These are phyloP conservation scores for Gorsachius goisagi DNA, from an alignment of 2,113 vertebrate genomes.

Conservation along the genomic window DNA sequence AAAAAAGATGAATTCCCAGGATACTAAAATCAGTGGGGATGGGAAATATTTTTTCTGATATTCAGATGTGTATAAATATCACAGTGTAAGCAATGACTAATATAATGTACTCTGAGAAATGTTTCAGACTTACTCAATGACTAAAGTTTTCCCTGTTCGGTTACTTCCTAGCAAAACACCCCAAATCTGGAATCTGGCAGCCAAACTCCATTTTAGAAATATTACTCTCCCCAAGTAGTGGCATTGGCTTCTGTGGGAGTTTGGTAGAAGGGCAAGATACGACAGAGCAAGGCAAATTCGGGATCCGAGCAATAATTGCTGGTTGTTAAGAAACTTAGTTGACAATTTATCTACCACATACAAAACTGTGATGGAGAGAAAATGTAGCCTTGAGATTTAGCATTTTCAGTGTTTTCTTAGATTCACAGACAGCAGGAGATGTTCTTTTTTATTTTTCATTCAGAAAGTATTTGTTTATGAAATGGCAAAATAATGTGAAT, in stretches of 20 bases:
- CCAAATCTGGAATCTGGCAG: background rate
- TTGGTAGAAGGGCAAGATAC: background rate
- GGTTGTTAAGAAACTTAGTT: background rate
- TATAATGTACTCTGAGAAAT: background rate
- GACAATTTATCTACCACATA: background rate
- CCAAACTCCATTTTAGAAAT: background rate
- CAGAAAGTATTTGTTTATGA: background rate
- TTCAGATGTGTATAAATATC: background rate
- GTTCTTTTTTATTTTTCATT: background rate
- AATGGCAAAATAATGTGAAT: background rate
- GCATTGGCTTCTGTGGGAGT: background rate
- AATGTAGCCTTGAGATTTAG: background rate
- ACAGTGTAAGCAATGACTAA: background rate
- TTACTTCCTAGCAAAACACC: background rate
- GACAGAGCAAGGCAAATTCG: background rate
- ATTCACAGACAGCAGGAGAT: background rate
- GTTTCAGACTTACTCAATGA: background rate
- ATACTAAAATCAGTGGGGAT: background rate
- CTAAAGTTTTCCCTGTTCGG: background rate
- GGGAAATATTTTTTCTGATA: background rate
- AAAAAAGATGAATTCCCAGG: background rate
- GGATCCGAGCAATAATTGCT: background rate
- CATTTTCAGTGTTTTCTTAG: background rate
- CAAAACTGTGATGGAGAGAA: background rate
- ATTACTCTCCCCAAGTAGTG: background rate